These are phyloP conservation scores for Nannospalax galili DNA, from an alignment of 2,113 vertebrate species.

Conservation along the genomic window DNA sequence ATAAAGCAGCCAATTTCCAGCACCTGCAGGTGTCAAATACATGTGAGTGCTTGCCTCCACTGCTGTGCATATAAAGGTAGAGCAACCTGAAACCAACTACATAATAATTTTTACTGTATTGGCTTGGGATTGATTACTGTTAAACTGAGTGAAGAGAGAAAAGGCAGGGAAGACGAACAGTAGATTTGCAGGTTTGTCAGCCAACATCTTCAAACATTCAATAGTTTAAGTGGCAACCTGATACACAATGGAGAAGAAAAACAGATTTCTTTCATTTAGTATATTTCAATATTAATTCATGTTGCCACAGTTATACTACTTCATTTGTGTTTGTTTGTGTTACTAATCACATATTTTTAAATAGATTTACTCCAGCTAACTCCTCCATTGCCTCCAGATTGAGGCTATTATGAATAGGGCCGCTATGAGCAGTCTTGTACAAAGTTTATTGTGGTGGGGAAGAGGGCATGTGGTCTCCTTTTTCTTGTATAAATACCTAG, in stretches of 20 bases:
- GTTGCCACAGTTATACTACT: background rate
- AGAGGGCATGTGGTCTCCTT: background rate
- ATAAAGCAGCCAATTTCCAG: background rate
- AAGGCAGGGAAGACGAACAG: background rate
- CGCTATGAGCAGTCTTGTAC: background rate
- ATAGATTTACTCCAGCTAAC: background rate
- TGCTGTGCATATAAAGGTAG: background rate
- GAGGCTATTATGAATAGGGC: background rate
- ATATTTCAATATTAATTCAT: background rate
- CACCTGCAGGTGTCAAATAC: background rate
- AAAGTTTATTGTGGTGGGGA: background rate
- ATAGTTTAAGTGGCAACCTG: background rate
- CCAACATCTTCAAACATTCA: background rate
- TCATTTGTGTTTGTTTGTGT: background rate
- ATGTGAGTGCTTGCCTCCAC: background rate
- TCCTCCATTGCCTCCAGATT: too few species aligned
- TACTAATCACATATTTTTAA: background rate
- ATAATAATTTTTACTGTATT: background rate
- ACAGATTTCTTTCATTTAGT: background rate
- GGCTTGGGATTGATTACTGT: background rate
- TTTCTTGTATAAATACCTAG: background rate
- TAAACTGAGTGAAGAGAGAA: background rate
- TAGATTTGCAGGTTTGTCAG: background rate
- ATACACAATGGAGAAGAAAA: constrained; percentile 12
- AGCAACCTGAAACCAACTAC: background rate